Conservation (phyloP, 2,797 vertebrate species). For the Alosa sapidissima region DNA sequence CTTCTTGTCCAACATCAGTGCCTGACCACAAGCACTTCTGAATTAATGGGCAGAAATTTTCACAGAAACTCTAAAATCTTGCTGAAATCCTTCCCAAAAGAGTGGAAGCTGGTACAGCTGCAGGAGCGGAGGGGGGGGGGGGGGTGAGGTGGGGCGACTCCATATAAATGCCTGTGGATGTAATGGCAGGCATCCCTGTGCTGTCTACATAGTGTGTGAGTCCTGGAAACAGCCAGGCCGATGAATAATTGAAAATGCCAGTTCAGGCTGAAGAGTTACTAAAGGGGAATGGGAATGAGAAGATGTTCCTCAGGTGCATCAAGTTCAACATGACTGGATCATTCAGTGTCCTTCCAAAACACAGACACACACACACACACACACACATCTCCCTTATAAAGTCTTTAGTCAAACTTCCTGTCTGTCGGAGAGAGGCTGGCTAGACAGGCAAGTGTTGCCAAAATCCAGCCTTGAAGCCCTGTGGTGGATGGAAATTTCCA, state of each 20-base stretch:
- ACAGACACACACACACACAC: neutral
- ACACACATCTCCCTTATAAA: neutral
- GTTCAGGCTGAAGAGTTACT: neutral
- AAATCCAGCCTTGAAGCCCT: neutral
- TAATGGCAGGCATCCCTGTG: no score
- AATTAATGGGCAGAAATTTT: no score
- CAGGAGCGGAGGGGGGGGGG: no score
- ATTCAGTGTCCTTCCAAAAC: neutral
- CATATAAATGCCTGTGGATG: no score
- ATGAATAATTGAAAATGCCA: slow-evolving; percentile 3
- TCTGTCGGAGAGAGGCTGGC: neutral
- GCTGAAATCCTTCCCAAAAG: no score
- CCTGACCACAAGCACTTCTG: no score
- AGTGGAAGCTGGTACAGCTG: no score
- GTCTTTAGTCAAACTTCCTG: neutral
- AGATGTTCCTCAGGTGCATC: neutral
- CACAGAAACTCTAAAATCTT: no score
- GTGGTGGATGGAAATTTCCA: slow-evolving; percentile 12
- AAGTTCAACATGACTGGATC: neutral
- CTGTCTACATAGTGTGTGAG: neutral
- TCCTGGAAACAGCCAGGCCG: neutral
- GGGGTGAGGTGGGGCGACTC: no score
- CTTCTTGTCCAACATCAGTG: no score
- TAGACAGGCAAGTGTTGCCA: neutral
- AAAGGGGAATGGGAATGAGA: neutral